phyloP scores from a whole-genome alignment of 2,888 invertebrate species.

The Aphidoletes aphidimyza region DNA sequence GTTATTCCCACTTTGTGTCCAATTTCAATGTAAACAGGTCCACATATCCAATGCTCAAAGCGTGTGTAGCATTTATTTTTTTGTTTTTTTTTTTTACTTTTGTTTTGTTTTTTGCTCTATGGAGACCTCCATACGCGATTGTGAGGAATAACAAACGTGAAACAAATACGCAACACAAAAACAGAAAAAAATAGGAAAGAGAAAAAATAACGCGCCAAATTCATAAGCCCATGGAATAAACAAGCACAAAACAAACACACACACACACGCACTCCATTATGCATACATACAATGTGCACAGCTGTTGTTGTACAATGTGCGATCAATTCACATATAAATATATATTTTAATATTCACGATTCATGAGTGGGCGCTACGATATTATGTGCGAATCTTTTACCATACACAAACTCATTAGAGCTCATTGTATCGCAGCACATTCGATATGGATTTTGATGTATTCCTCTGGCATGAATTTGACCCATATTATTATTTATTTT shows the following conservation, averaged over 20 bases:
- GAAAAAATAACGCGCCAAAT: neutral
- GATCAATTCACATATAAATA: constrained; percentile 26
- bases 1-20: neutral
- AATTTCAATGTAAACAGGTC: constrained; percentile 22
- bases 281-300: neutral
- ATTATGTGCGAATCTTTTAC: neutral
- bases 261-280: too few relatives aligned
- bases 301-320: neutral
- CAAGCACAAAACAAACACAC: neutral
- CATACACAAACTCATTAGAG: neutral
- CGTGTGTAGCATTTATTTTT: too few relatives aligned
- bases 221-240: constrained; percentile 2
- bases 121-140: neutral
- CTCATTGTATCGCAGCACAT: neutral
- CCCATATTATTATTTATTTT: too few relatives aligned
- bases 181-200: neutral
- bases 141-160: neutral
- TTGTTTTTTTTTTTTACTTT: neutral
- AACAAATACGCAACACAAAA: neutral
- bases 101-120: neutral
- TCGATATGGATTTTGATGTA: too few relatives aligned
- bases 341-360: constrained; percentile 18
- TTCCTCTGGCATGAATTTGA: too few relatives aligned
- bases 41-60: too few relatives aligned
- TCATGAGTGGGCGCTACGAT: constrained; percentile 23